Percentiles rank a stretch among this genome's conserved stretches.
Evolutionary conservation across 1,140 invertebrate species (phyloP).

Genomic region (Leptonema lineaticorne): DNA sequence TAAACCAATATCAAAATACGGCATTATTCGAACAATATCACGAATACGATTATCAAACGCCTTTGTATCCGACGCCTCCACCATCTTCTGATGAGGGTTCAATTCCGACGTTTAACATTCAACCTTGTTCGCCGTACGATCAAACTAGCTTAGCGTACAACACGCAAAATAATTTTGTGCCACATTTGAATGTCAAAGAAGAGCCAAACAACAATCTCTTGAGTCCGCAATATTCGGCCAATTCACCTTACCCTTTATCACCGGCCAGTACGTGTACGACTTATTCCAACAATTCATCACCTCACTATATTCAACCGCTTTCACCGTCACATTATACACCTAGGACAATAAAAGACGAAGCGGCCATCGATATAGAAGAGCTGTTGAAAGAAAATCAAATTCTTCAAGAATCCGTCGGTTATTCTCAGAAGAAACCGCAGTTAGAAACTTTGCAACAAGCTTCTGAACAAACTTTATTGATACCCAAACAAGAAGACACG

Average conservation of each 20-base stretch:
- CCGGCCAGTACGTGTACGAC: conserved; percentile 61
- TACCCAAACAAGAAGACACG: conserved; percentile 53
- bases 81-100: conserved; percentile 56
- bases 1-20: conserved; percentile 45
- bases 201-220: conserved; percentile 53
- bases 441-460: conserved; percentile 45
- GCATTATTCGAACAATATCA: conserved; percentile 50
- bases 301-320: conserved; percentile 45
- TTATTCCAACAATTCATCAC: conserved; percentile 49
- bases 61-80: conserved; percentile 50
- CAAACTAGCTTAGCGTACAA: conserved; percentile 44
- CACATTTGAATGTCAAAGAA: conserved; percentile 50
- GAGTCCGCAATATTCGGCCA: conserved; percentile 57
- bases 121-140: conserved; percentile 50
- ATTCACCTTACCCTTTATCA: conserved; percentile 56
- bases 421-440: conserved; percentile 25
- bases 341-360: conserved; percentile 55
- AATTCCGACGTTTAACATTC: conserved; percentile 53
- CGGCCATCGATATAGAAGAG: conserved; percentile 56
- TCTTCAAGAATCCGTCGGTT: conserved; percentile 49
- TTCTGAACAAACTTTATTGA: conserved; percentile 24
- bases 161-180: conserved; percentile 47
- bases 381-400: conserved; percentile 57
- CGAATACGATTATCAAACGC: conserved; percentile 41
- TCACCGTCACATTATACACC: conserved; percentile 58